phyloP scores from a whole-genome alignment of 2,888 invertebrate species.

The Druceiella hillmani region DNA sequence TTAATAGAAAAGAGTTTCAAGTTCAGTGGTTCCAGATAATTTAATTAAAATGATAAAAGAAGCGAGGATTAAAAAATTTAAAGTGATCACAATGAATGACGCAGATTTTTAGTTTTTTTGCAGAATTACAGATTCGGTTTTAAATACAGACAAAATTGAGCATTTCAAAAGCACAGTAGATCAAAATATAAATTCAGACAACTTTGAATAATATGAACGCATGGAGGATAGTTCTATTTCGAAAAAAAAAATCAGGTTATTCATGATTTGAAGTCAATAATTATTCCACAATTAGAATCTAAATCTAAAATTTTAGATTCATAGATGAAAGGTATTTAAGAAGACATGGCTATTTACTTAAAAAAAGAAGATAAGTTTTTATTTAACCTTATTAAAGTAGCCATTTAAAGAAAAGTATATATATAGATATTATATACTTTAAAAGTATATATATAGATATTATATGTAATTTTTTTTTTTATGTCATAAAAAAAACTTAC shows the following conservation, averaged over 20 bases:
- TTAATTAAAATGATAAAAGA: slow-evolving; percentile 17
- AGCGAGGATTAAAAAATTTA: slow-evolving; percentile 14
- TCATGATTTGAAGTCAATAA: slow-evolving; percentile 10
- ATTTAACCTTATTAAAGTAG: too few species aligned
- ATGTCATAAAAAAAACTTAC: too few species aligned
- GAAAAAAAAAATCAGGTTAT: slow-evolving; percentile 14
- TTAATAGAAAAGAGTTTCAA: slow-evolving; percentile 18
- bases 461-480: too few species aligned
- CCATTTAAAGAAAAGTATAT: too few species aligned
- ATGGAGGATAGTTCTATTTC: slow-evolving; percentile 13
- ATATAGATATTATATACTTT: too few species aligned
- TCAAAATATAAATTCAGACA: slow-evolving; percentile 10
- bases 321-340: slow-evolving; percentile 12
- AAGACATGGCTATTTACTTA: slow-evolving; percentile 6
- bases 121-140: slow-evolving; percentile 14
- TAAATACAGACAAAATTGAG: slow-evolving; percentile 16
- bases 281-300: slow-evolving; percentile 12
- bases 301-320: slow-evolving; percentile 13
- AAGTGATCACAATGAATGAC: slow-evolving; percentile 13
- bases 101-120: slow-evolving; percentile 17
- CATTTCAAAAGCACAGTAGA: slow-evolving; percentile 17
- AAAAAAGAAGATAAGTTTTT: slow-evolving; percentile 6
- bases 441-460: too few species aligned
- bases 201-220: slow-evolving; percentile 13
- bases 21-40: slow-evolving; percentile 16